Evolutionary conservation across 2,797 vertebrate species (phyloP), one percentile per base, ranked within the genome.

Genomic region (Muraenolepis orangiensis): DNA sequence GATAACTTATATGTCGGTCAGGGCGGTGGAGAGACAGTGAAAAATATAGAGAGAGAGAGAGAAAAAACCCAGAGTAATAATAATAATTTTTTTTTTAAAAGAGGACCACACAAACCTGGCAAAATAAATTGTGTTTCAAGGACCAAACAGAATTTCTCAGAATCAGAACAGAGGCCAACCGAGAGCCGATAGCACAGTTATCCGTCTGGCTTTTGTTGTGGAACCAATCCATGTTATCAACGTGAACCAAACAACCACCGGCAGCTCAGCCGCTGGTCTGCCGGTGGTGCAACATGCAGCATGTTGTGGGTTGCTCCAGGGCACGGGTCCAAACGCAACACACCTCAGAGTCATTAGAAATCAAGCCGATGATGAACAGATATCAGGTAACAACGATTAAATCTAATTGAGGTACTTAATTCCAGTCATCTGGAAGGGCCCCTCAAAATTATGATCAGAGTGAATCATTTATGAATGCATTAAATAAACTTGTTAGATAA

Each of bases 1-100:
- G 76, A 87, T 83, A 79, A 79, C 29, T 73, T 77, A 81, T 82
- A 75, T 57, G 71, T 26, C 26, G 57, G 57, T 23, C 57, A 64
- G 23, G 8, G 57, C 0, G 23, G 8, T 26, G 23, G 57, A 26
- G 73, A 38, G 68, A 36, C 28, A 51, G 64, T 18, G 20, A 38
- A 31, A 12, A 38, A n/a, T 1, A 7, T 8, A 26, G 2, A 31
- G 11, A 34, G 67, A 51, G 10, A 69, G 12, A 51, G 30, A 72
- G 29, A 75, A n/a, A n/a, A n/a, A n/a, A n/a, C n/a, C n/a, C n/a
- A n/a, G n/a, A n/a, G n/a, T n/a, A n/a, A n/a, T n/a, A n/a, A n/a
- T n/a, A n/a, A n/a, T n/a, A n/a, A n/a, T n/a, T n/a, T n/a, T n/a
- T n/a, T n/a, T n/a, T n/a, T 26, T n/a, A 12, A 11, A 1, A 26